Percentiles rank a stretch among this genome's conserved stretches.
Conservation (phyloP, 2,797 vertebrate genomes). For the Carcharodon carcharias region DNA sequence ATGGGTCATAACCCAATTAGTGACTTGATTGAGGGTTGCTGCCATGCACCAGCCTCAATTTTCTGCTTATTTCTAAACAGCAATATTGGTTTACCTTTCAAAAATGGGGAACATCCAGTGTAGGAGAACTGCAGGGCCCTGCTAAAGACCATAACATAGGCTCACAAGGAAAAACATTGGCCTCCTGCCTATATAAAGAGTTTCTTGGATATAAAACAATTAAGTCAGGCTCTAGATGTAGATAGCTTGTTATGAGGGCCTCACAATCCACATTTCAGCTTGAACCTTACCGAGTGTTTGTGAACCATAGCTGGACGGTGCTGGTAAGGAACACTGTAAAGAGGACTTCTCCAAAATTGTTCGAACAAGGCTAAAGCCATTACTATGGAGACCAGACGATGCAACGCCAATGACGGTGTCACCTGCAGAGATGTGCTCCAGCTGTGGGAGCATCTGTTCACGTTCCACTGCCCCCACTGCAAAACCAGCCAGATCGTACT, state of each 20-base stretch:
- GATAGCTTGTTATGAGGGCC: background rate
- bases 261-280: background rate
- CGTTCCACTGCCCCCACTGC: slow-evolving; percentile 83
- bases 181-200: background rate
- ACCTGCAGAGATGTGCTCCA: slow-evolving; percentile 67
- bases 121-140: background rate
- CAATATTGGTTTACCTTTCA: background rate
- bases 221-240: background rate
- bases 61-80: background rate
- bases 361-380: slow-evolving; percentile 89
- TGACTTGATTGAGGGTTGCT: background rate
- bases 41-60: background rate
- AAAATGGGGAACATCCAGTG: background rate
- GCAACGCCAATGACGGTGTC: slow-evolving; percentile 78
- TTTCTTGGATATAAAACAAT: background rate
- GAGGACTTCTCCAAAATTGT: slow-evolving; percentile 69
- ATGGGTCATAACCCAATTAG: background rate
- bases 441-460: slow-evolving; percentile 67
- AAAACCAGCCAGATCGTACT: slow-evolving; percentile 91
- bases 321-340: slow-evolving; percentile 64
- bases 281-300: slow-evolving; percentile 70
- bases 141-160: background rate
- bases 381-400: slow-evolving; percentile 92
- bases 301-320: slow-evolving; percentile 55
- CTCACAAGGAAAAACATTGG: background rate